Evolutionary conservation across 2,113 vertebrate species (phyloP).

Genomic region (Poeciliopsis retropinna): DNA sequence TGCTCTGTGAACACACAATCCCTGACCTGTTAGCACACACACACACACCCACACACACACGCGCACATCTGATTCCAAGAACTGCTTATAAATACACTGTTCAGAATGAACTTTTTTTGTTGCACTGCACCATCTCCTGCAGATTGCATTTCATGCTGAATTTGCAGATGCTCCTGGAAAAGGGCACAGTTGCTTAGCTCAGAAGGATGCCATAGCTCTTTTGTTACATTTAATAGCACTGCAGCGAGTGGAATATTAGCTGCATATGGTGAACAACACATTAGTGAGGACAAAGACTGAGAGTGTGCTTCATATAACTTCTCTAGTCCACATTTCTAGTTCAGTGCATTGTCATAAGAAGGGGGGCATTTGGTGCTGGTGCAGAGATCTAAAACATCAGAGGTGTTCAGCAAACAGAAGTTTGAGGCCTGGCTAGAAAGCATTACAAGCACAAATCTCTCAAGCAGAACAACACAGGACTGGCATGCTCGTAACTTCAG

Average conservation of each 20-base stretch:
- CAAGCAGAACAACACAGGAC: slow-evolving; percentile 15
- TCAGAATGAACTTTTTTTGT: slow-evolving; percentile 9
- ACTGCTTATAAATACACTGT: slow-evolving; percentile 26
- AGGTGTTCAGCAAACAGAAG: slow-evolving; percentile 49
- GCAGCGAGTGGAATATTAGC: slow-evolving; percentile 35
- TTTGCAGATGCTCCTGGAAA: slow-evolving; percentile 52
- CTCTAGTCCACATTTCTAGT: slow-evolving; percentile 55
- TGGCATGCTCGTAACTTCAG: slow-evolving; percentile 5
- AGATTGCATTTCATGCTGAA: slow-evolving; percentile 61
- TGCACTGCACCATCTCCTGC: slow-evolving; percentile 19
- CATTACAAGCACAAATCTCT: slow-evolving; percentile 17
- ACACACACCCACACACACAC: slow-evolving; percentile 1
- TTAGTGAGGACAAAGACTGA: slow-evolving; percentile 15
- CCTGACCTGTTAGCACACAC: slow-evolving; percentile 10
- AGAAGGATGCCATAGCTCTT: slow-evolving; percentile 40
- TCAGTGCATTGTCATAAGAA: slow-evolving; percentile 39
- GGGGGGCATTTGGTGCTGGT: slow-evolving; percentile 50
- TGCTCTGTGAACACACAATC: slow-evolving; percentile 29
- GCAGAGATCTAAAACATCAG: neutral
- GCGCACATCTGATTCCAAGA: slow-evolving; percentile 25
- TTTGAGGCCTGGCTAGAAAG: slow-evolving; percentile 35
- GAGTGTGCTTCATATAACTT: slow-evolving; percentile 27
- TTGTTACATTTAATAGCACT: slow-evolving; percentile 51
- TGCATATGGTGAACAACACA: slow-evolving; percentile 19
- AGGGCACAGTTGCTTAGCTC: slow-evolving; percentile 30